A percentile compares a stretch with the other conserved stretches of the same genome.
Evolutionary conservation across 2,797 vertebrate genomes (phyloP).

Genomic region (Eptatretus atami): DNA sequence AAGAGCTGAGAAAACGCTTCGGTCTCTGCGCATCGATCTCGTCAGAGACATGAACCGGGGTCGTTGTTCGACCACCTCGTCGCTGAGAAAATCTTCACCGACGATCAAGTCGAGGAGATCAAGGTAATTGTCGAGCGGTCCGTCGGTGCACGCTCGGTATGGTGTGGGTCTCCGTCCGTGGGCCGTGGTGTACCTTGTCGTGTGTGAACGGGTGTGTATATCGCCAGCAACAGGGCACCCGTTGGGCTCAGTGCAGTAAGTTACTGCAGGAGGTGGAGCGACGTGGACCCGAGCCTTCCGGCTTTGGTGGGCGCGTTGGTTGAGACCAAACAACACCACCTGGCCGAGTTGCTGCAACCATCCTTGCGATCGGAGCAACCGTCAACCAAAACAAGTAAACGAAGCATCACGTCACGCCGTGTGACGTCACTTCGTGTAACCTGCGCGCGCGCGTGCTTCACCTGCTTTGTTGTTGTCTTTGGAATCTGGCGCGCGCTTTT

Average conservation of each 20-base stretch:
- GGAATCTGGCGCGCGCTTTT: too few species aligned
- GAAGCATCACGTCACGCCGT: too few species aligned
- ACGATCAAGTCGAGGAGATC: constrained; percentile 54
- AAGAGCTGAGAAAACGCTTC: constrained; percentile 20
- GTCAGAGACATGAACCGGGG: constrained; percentile 21
- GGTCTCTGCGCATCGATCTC: constrained; percentile 18
- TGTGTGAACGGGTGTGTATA: not conserved
- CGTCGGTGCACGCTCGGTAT: too few species aligned
- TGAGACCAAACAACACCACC: constrained; percentile 22
- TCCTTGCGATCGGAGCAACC: too few species aligned
- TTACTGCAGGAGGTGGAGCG: constrained; percentile 39
- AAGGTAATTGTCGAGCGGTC: constrained; percentile 18
- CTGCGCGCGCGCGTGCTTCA: too few species aligned
- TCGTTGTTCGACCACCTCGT: constrained; percentile 28
- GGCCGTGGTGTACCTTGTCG: too few species aligned
- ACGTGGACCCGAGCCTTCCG: constrained; percentile 36
- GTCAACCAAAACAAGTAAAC: too few species aligned
- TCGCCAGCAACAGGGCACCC: constrained; percentile 21
- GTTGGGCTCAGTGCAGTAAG: constrained; percentile 36
- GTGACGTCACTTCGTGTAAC: too few species aligned
- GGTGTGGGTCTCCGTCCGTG: too few species aligned
- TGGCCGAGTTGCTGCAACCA: constrained; percentile 18
- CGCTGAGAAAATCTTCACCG: constrained; percentile 29
- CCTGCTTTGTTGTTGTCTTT: too few species aligned
- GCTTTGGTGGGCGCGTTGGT: constrained; percentile 34